phyloP scores from a whole-genome alignment of 2,797 vertebrate species.

The Lacerta viridis region DNA sequence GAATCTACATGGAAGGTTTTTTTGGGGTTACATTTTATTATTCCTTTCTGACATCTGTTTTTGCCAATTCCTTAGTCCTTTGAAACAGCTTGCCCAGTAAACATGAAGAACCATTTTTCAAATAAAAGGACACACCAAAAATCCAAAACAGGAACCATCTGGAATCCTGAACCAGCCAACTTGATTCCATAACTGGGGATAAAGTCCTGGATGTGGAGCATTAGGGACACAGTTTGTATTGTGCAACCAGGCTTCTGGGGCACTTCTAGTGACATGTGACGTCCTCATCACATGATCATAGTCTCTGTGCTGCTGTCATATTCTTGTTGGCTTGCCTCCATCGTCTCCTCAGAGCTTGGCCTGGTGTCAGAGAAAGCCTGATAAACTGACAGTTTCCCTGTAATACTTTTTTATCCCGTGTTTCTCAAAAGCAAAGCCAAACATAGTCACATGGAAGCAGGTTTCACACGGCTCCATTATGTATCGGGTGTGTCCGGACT shows the following conservation, averaged over 20 bases:
- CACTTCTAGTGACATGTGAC: background rate
- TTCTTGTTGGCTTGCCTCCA: accelerated
- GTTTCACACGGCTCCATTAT: conserved; percentile 73
- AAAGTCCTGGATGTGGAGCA: conserved; percentile 9
- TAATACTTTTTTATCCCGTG: background rate
- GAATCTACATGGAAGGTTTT: accelerated
- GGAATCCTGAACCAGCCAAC: background rate
- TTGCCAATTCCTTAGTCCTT: accelerated
- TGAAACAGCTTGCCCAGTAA: accelerated
- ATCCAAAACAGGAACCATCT: conserved; percentile 6
- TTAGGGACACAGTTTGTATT: background rate
- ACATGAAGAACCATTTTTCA: background rate
- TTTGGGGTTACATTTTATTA: background rate
- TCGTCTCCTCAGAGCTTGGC: background rate
- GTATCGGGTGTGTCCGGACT: conserved; percentile 79
- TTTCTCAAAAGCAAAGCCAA: conserved; percentile 20
- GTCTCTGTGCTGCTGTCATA: accelerated
- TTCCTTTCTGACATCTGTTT: background rate
- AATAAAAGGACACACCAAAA: background rate
- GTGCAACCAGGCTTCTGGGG: background rate
- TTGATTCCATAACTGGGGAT: conserved; percentile 1
- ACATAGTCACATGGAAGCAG: accelerated
- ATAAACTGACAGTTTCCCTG: background rate
- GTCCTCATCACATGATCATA: background rate
- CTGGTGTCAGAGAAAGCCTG: accelerated